phyloP scores from a whole-genome alignment of 2,888 invertebrate species.

The Dione vanillae region DNA sequence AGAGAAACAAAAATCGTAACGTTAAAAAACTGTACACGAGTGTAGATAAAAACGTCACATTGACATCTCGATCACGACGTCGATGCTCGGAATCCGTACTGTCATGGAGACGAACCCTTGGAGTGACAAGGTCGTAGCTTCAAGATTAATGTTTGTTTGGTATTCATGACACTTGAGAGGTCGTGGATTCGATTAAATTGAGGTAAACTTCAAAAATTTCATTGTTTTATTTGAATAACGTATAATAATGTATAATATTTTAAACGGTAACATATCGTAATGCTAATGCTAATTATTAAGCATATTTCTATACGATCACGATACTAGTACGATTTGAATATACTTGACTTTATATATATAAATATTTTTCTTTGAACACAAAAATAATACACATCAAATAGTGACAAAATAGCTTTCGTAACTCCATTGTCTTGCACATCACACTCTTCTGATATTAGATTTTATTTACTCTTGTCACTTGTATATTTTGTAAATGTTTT shows the following conservation, averaged over 20 bases:
- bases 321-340: too few relatives aligned
- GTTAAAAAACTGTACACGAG: constrained; percentile 46
- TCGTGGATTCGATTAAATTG: neutral
- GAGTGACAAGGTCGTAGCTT: constrained; percentile 65
- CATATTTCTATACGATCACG: too few relatives aligned
- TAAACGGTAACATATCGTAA: too few relatives aligned
- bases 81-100: constrained; percentile 58
- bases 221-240: neutral
- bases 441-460: constrained; percentile 37
- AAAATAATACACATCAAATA: constrained; percentile 45
- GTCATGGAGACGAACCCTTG: constrained; percentile 58
- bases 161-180: neutral
- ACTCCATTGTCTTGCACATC: constrained; percentile 51
- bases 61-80: constrained; percentile 75
- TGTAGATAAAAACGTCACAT: constrained; percentile 62
- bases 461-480: constrained; percentile 26
- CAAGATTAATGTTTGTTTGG: constrained; percentile 56
- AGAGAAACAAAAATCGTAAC: constrained; percentile 41
- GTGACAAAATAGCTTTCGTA: constrained; percentile 50
- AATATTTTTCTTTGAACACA: constrained; percentile 35
- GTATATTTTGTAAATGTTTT: constrained; percentile 20
- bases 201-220: neutral
- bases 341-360: neutral
- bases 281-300: too few relatives aligned
- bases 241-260: neutral